Evolutionary conservation across 64 coral and sea anemone genomes (phyloP).

Genomic region (Pocillopora damicornis): DNA sequence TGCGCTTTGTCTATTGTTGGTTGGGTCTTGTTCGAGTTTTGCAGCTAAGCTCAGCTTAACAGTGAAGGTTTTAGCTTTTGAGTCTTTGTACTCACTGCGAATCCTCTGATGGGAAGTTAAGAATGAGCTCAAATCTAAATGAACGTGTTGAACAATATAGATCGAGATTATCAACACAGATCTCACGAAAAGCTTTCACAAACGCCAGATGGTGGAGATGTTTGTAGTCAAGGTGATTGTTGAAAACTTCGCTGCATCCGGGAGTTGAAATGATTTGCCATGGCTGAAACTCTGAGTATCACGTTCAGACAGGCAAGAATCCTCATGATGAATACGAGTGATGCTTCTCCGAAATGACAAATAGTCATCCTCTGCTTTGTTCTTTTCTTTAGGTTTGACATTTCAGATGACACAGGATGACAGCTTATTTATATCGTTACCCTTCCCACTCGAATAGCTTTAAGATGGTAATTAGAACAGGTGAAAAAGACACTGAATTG

Average conservation of each 20-base stretch:
- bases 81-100: neutral
- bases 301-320: too few species aligned
- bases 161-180: neutral
- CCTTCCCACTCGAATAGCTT: neutral
- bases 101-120: neutral
- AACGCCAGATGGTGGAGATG: constrained; percentile 6
- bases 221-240: neutral
- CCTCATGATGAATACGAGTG: too few species aligned
- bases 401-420: neutral
- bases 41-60: neutral
- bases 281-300: too few species aligned
- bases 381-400: neutral
- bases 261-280: neutral
- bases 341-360: too few species aligned
- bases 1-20: neutral
- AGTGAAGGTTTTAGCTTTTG: neutral
- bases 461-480: neutral
- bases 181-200: neutral
- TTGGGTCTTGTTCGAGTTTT: neutral
- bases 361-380: neutral
- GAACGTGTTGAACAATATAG: neutral
- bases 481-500: neutral
- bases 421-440: neutral
- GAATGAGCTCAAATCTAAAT: neutral
- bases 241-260: neutral